Base-by-base conservation (phyloP, 2,888 invertebrate genomes). In the Zonitis immaculata region DNA sequence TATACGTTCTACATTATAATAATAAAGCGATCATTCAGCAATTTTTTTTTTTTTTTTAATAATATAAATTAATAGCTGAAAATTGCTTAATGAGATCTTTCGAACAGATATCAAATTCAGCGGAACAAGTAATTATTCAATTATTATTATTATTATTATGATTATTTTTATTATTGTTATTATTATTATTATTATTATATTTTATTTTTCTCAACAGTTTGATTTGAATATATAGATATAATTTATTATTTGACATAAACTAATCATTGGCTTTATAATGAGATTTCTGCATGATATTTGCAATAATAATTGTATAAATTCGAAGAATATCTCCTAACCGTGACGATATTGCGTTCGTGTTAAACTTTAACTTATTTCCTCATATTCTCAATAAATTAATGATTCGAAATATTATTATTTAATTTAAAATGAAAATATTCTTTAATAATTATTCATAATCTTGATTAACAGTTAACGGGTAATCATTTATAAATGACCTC, bases 21-120 rank as follows among this genome's bases (percentile, higher is more conserved):
- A 14, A 26, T 18, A 54, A 54, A 51, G 6, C 28, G 27, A 47
- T 46, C 5, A 49, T 49, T 55, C 51, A 55, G 55, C 55, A 55
- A 39, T 45, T 45, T 48, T 20, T 50, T 55, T 20, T 28, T 28
- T 45, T 45, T 48, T 20, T 50, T 55, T 20, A n/a, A n/a, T 27
- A 51, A 42, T 28, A 51, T 55, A 47, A 51, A 44, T 50, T 51
- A 51, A 55, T 47, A 20, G 20, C 20, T 39, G 39, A 55, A 55
- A 55, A 47, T 52, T 56, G 56, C 55, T 55, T 55, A 55, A 55
- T 55, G 55, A 55, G 52, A 55, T 55, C 52, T 52, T 55, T 55
- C 49, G 49, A 26, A 49, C 20, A 16, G 47, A 14, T 49, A 39
- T 55, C 54, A 27, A 43, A 47, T 56, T 52, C 49, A 52, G 52